A percentile compares a stretch with the other conserved stretches of the same genome.
Evolutionary conservation across 2,797 vertebrate genomes (phyloP).

Genomic region (Morus bassanus): DNA sequence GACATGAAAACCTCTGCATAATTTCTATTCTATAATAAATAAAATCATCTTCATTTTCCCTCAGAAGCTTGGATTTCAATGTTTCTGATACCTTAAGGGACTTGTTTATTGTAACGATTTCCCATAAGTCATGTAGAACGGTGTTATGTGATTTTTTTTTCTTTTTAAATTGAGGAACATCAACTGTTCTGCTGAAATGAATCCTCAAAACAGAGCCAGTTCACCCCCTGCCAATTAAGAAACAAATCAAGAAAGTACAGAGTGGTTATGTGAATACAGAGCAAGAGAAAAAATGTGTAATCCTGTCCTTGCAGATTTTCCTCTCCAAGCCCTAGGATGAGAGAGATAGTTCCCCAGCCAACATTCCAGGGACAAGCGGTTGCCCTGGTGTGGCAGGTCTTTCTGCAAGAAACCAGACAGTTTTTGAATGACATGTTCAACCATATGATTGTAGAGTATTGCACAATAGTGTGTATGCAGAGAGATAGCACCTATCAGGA

Average conservation of each 20-base stretch:
- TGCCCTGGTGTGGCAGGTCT: not conserved
- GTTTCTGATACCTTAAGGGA: not conserved
- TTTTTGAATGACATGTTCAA: not conserved
- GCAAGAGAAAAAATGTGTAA: not conserved
- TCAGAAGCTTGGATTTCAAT: not conserved
- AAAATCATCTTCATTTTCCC: not conserved
- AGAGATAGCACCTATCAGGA: not conserved
- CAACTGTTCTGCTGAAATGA: not conserved
- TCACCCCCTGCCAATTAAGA: not conserved
- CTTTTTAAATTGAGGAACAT: not conserved
- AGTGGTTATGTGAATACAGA: not conserved
- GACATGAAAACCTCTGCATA: not conserved
- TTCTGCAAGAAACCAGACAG: not conserved
- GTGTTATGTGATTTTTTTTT: not conserved
- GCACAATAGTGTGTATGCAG: not conserved
- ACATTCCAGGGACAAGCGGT: no score
- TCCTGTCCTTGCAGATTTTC: not conserved
- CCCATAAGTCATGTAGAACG: not conserved
- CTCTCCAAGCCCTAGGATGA: not conserved
- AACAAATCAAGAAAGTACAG: not conserved
- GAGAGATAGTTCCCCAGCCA: not conserved
- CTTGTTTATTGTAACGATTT: not conserved
- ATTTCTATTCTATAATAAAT: not conserved
- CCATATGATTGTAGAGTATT: not conserved
- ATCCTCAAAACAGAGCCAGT: not conserved